Conservation (phyloP, 2,797 vertebrate species). For the Gadopsis bispinosus region DNA sequence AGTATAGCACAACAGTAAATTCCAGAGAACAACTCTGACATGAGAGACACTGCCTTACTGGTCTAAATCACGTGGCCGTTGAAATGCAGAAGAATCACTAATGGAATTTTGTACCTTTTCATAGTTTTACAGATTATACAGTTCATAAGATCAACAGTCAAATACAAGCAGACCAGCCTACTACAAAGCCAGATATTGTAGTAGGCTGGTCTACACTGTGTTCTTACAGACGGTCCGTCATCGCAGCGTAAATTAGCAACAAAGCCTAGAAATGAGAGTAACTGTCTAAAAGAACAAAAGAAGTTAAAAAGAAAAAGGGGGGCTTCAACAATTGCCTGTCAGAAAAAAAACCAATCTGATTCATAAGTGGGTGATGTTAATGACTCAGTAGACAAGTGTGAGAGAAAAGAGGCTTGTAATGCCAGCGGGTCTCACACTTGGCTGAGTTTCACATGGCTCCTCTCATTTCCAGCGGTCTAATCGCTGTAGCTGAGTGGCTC, state of each 20-base stretch:
- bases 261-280: neutral
- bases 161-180: too few relatives aligned
- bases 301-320: neutral
- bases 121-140: neutral
- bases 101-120: neutral
- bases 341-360: conserved; percentile 43
- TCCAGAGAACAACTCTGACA: neutral
- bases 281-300: conserved; percentile 11
- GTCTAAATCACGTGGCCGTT: neutral
- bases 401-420: conserved; percentile 41
- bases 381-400: conserved; percentile 60
- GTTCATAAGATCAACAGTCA: neutral
- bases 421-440: conserved; percentile 69
- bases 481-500: conserved; percentile 34
- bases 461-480: conserved; percentile 46
- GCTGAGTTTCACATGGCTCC: conserved; percentile 56
- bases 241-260: neutral
- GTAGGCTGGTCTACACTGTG: neutral
- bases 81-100: neutral
- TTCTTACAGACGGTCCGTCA: neutral
- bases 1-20: neutral
- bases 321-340: conserved; percentile 21
- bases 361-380: conserved; percentile 60
- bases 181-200: neutral
- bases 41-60: neutral